Percentiles rank a stretch among this genome's conserved stretches.
Conservation (phyloP, 2,113 vertebrate genomes). For the Pygoscelis antarcticus region DNA sequence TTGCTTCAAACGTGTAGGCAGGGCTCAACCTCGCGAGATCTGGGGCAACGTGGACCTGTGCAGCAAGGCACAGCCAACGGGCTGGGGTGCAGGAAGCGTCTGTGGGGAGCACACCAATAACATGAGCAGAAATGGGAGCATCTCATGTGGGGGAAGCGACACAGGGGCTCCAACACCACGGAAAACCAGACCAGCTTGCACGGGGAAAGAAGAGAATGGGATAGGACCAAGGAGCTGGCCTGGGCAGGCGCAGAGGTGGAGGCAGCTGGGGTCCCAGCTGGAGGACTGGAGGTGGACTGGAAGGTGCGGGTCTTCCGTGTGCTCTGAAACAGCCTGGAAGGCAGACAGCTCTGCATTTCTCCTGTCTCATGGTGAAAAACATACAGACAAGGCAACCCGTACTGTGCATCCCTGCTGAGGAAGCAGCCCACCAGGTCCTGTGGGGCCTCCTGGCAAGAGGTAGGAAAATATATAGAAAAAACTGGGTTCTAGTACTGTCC, state of each 20-base stretch:
- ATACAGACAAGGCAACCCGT: fast-evolving
- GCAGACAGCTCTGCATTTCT: not conserved
- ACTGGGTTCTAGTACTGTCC: not conserved
- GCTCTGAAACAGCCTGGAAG: not conserved
- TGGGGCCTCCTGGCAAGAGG: not conserved
- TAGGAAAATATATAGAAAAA: not conserved
- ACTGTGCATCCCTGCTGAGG: fast-evolving
- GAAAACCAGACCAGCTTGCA: not conserved
- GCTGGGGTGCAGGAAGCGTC: not conserved
- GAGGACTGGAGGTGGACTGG: not conserved
- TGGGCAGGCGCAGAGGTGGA: not conserved
- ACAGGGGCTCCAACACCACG: fast-evolving
- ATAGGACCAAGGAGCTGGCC: not conserved
- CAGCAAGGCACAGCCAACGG: not conserved
- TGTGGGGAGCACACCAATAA: not conserved
- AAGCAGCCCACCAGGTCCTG: not conserved
- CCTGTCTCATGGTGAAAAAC: not conserved
- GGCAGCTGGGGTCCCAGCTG: not conserved
- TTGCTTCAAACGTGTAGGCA: not conserved
- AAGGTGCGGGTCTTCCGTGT: not conserved
- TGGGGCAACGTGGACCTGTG: fast-evolving
- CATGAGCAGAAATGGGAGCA: not conserved
- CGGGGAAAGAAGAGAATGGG: not conserved
- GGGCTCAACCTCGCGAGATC: fast-evolving
- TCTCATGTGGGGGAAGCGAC: not conserved